These are phyloP conservation scores for Pyrocephalus nanus DNA, from an alignment of 2,797 vertebrate species.

Conservation along the genomic window DNA sequence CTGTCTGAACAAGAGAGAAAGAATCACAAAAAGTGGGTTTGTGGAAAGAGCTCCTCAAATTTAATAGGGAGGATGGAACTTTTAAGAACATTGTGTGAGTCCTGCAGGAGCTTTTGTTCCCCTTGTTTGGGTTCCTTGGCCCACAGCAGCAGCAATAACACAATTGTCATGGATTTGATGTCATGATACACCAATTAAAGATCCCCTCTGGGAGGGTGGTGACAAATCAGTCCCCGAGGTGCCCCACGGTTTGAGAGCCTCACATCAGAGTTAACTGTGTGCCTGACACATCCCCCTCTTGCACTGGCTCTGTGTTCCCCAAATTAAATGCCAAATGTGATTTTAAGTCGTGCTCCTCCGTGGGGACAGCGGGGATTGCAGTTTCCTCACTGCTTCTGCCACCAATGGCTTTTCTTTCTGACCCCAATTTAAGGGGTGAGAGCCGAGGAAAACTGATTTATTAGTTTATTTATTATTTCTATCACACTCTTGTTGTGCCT, in stretches of 20 bases:
- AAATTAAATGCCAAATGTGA: not conserved
- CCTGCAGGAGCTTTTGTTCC: fast-evolving
- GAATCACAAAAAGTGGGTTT: not conserved
- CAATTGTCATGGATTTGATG: not conserved
- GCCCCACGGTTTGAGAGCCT: not conserved
- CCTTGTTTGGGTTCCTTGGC: fast-evolving
- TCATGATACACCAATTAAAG: not conserved
- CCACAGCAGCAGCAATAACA: not conserved
- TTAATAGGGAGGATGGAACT: not conserved
- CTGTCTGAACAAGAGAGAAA: not conserved
- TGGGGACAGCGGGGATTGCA: not conserved
- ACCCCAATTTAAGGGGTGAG: not conserved
- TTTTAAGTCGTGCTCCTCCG: not conserved
- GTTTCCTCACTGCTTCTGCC: not conserved
- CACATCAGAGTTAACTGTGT: not conserved
- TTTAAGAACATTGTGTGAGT: not conserved
- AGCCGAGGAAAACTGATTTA: not conserved
- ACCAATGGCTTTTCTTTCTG: not conserved
- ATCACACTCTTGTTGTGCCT: not conserved
- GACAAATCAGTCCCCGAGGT: not conserved
- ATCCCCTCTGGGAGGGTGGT: not conserved
- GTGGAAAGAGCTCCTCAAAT: not conserved
- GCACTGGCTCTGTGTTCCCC: not conserved
- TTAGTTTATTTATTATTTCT: not conserved
- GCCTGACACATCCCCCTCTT: not conserved